A percentile compares a stretch with the other conserved stretches of the same genome.
These are phyloP conservation scores for Copidosoma aretas DNA, from an alignment of 2,888 invertebrate genomes.

Conservation along the genomic window DNA sequence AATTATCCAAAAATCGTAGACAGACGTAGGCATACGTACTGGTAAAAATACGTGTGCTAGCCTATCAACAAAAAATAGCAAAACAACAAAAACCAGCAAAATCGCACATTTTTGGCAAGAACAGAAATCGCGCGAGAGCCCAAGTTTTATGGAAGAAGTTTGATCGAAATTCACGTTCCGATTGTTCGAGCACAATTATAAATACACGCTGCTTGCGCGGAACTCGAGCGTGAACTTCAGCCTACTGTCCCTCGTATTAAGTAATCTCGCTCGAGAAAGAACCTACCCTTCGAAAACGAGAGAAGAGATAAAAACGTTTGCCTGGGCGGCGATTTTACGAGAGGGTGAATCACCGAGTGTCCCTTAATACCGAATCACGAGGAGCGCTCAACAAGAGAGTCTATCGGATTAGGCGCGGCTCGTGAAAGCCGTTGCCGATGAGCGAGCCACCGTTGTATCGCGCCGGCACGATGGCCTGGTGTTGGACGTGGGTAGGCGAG, in stretches of 20 bases:
- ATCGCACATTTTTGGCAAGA: slow-evolving; percentile 19
- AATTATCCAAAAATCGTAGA: neutral
- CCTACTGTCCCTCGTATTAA: slow-evolving; percentile 14
- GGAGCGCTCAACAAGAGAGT: slow-evolving; percentile 19
- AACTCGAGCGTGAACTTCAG: slow-evolving; percentile 1
- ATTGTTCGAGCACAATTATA: slow-evolving; percentile 21
- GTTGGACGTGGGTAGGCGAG: slow-evolving; percentile 52
- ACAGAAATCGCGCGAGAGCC: slow-evolving; percentile 23
- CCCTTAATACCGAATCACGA: slow-evolving; percentile 9
- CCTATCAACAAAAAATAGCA: too few relatives aligned
- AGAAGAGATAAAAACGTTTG: neutral
- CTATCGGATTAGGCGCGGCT: slow-evolving; percentile 37
- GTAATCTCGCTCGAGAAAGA: slow-evolving; percentile 25
- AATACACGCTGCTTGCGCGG: slow-evolving; percentile 22
- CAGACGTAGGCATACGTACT: slow-evolving; percentile 19
- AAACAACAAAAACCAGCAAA: neutral
- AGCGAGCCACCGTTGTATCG: slow-evolving; percentile 25
- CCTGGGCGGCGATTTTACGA: neutral
- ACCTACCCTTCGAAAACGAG: neutral
- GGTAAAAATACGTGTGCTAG: slow-evolving; percentile 16
- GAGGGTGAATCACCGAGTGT: neutral
- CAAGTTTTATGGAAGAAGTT: slow-evolving; percentile 11
- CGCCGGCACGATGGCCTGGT: slow-evolving; percentile 22
- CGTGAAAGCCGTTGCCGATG: slow-evolving; percentile 34
- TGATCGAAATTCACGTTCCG: slow-evolving; percentile 6